Percentiles rank a stretch among this genome's conserved stretches.
Conservation (phyloP, 2,888 invertebrate species). For the Xestoiulus laeticollis region DNA sequence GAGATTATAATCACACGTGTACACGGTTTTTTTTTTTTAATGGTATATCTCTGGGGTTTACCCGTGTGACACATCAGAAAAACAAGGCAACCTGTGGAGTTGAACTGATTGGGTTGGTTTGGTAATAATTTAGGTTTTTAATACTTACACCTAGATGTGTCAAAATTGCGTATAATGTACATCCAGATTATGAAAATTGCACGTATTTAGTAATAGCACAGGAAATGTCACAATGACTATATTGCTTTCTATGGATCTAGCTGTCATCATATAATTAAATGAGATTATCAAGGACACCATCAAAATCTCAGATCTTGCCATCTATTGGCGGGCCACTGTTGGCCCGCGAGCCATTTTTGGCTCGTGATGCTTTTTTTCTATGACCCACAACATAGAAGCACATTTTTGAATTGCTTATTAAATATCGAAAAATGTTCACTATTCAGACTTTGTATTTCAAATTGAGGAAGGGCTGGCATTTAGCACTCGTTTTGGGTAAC, state of each 20-base stretch:
- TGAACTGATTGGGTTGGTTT: background rate
- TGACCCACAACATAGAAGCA: no score
- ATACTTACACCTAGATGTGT: background rate
- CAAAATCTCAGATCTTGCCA: no score
- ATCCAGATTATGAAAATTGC: background rate
- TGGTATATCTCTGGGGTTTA: background rate
- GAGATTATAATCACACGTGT: background rate
- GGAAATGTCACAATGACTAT: background rate
- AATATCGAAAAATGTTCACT: background rate
- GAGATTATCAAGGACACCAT: background rate
- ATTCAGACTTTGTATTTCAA: background rate
- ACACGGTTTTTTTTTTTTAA: background rate
- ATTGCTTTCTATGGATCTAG: background rate
- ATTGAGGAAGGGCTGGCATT: no score
- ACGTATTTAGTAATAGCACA: background rate
- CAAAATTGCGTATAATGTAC: background rate
- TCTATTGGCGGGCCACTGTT: no score
- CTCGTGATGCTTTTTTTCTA: no score
- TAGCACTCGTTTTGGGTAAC: no score
- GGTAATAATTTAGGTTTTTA: background rate
- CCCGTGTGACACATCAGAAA: background rate
- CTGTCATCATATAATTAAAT: background rate
- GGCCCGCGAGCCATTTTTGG: no score
- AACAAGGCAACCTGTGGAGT: background rate
- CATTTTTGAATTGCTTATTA: background rate